Evolutionary conservation across 2,113 vertebrate genomes (phyloP).

Genomic region (pig (Sus scrofa)): DNA sequence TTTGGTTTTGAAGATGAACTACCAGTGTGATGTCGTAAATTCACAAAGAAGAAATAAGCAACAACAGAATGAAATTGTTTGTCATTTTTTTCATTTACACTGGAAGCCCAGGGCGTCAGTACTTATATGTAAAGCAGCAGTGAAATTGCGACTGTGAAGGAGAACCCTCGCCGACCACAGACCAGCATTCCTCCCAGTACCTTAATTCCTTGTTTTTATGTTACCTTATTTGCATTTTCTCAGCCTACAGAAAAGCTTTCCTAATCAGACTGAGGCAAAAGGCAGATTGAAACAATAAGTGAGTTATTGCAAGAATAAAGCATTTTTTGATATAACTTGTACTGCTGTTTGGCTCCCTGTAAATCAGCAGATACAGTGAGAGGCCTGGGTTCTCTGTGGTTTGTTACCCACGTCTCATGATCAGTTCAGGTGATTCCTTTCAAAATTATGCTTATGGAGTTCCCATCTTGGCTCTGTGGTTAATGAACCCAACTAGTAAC

Average conservation of each 20-base stretch:
- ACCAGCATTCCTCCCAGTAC: not conserved
- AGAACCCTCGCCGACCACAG: not conserved
- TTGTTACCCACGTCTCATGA: not conserved
- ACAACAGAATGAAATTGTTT: not conserved
- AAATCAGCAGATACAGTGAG: not conserved
- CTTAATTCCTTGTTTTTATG: not conserved
- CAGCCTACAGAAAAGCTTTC: not conserved
- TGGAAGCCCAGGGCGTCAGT: not conserved
- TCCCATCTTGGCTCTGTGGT: too few relatives aligned
- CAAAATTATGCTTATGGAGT: not conserved
- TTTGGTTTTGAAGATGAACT: slow-evolving; percentile 8
- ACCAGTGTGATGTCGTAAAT: not conserved
- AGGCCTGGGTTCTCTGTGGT: not conserved
- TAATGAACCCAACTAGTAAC: too few relatives aligned
- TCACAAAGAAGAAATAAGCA: slow-evolving; percentile 15
- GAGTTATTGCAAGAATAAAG: not conserved
- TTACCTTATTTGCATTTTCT: not conserved
- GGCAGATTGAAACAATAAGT: not conserved
- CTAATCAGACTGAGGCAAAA: not conserved
- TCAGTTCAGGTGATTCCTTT: not conserved
- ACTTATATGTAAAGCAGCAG: not conserved
- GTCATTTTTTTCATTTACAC: not conserved
- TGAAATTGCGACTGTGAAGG: not conserved
- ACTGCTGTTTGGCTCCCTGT: not conserved
- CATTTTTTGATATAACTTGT: not conserved